Evolutionary conservation across 37 sponge, comb jelly and placozoan genomes (phyloP).

Genomic region (Hexactinellida sp.): DNA sequence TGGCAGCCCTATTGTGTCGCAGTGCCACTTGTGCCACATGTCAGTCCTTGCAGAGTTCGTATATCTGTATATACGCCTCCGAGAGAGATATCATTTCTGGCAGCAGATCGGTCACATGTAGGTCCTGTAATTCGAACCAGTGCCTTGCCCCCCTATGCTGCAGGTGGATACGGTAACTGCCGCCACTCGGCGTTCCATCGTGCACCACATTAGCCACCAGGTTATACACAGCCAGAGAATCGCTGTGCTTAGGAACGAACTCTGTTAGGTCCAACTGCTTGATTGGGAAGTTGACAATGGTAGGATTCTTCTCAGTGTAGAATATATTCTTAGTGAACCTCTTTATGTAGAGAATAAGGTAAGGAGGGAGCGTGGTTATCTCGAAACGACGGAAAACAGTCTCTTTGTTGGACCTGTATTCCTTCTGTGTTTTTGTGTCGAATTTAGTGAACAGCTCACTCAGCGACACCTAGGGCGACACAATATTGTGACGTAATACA

Average conservation of each 20-base stretch:
- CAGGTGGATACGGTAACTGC: conserved; percentile 72
- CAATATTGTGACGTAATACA: too few relatives aligned
- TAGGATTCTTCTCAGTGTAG: conserved; percentile 93
- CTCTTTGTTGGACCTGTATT: conserved; percentile 81
- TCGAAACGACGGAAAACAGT: conserved; percentile 75
- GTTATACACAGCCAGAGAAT: conserved; percentile 61
- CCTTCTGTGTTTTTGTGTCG: conserved; percentile 67
- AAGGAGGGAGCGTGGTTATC: conserved; percentile 77
- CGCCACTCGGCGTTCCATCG: conserved; percentile 76
- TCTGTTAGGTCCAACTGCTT: conserved; percentile 90
- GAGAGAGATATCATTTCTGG: conserved; percentile 97
- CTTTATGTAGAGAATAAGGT: conserved; percentile 82
- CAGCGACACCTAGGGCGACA: conserved; percentile 35
- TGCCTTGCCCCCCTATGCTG: conserved; percentile 73
- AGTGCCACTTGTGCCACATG: too few relatives aligned
- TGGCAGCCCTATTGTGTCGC: too few relatives aligned
- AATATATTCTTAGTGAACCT: conserved; percentile 95
- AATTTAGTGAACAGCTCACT: conserved; percentile 79
- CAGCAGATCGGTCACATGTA: conserved; percentile 88
- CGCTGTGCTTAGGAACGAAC: conserved; percentile 66
- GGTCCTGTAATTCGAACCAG: conserved; percentile 94
- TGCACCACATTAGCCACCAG: conserved; percentile 91
- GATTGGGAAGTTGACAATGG: conserved; percentile 97
- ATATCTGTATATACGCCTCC: conserved; percentile 90
- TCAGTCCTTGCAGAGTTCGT: background rate